Base-by-base conservation (phyloP, 2,888 invertebrate genomes). In the Chrysolina oricalcia region DNA sequence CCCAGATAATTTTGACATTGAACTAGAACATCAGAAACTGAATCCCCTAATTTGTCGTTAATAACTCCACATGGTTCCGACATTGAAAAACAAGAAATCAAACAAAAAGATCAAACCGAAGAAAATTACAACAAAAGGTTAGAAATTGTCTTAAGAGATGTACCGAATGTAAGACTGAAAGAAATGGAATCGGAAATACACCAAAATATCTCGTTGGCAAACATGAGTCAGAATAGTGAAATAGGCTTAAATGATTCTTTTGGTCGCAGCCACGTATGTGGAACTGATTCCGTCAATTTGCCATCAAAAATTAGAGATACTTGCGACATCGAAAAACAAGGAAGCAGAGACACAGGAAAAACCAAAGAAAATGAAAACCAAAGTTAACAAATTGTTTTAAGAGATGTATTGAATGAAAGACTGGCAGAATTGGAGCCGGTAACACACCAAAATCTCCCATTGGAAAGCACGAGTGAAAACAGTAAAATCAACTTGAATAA, bases 131-230 rank as follows among this genome's bases (percentile, higher is more conserved):
- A 48, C 48, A 13, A n/a, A 48, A 48, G n/a, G n/a, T 48, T 48
- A n/a, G 15, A 48, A 48, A 13, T 48, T 48, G 48, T 48, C 13
- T 48, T 48, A 48, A 48, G 48, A 48, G 17, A 48, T 48, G 48
- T 48, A 48, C n/a, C 48, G n/a, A 48, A 48, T n/a, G 48, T 48
- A 48, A 48, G 48, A 48, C 48, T 48, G 48, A 48, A 13, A 48
- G 48, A n/a, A 48, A 15, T 8, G 13, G 17, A 48, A 48, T 13
- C 48, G 48, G 48, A 15, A 13, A 48, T n/a, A 48, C 48, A 48
- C 48, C 48, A 48, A 48, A 48, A 48, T 48, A 13, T 48, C 48
- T 48, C 48, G n/a, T 48, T 48, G 48, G 48, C 48, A 48, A 48
- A n/a, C 48, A 48, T n/a, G 48, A 48, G 48, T 48, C 15, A 48